Evolutionary conservation across 2,797 vertebrate genomes (phyloP).

Genomic region (Microctenopoma lineatum): DNA sequence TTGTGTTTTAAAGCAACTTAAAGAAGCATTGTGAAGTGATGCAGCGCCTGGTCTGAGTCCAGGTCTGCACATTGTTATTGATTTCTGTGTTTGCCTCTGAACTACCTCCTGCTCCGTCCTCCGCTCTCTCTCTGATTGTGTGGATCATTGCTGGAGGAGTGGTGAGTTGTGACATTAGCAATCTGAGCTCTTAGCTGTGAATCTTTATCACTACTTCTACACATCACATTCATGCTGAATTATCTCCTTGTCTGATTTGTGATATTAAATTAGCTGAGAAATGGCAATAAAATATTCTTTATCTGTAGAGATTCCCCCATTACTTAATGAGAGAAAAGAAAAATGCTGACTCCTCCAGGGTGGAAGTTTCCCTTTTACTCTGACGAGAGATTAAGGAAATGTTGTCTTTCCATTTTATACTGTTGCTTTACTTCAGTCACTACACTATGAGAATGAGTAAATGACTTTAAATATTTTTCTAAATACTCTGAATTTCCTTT

Average conservation of each 20-base stretch:
- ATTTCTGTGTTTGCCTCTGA: conserved; percentile 5
- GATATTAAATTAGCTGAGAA: conserved; percentile 24
- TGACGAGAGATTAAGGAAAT: conserved; percentile 12
- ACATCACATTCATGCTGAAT: conserved; percentile 11
- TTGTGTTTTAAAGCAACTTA: no score
- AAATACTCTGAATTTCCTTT: no score
- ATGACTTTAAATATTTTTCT: not conserved
- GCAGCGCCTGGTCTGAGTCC: not conserved
- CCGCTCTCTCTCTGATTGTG: not conserved
- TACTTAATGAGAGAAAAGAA: conserved; percentile 22
- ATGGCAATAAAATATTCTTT: conserved; percentile 12
- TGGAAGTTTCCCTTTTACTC: conserved; percentile 13
- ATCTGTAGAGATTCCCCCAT: conserved; percentile 29
- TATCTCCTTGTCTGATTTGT: conserved; percentile 13
- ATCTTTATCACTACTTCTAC: conserved; percentile 1
- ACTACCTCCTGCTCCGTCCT: not conserved
- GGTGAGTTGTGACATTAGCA: not conserved
- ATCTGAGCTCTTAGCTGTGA: not conserved
- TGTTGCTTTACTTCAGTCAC: not conserved
- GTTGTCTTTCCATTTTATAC: not conserved
- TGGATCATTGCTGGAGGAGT: not conserved
- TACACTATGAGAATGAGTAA: not conserved
- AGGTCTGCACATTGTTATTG: conserved; percentile 5
- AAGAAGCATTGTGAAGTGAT: not conserved
- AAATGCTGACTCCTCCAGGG: conserved; percentile 21